Evolutionary conservation across 1,140 invertebrate species (phyloP).

Genomic region (Lepidurus arcticus): DNA sequence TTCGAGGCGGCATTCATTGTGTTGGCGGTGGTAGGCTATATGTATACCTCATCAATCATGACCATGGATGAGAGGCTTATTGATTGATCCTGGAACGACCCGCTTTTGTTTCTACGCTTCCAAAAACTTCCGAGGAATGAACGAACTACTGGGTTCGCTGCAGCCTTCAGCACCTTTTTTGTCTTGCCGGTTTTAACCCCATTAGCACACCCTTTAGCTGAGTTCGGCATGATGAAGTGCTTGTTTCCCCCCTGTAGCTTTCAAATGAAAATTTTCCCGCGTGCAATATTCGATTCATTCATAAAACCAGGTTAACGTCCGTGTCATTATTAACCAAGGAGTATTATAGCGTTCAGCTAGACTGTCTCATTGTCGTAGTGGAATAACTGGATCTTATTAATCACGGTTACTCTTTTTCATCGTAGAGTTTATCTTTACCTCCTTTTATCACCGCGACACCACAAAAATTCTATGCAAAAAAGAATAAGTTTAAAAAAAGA

Average conservation of each 20-base stretch:
- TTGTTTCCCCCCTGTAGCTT: neutral
- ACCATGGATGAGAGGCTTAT: neutral
- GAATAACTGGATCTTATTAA: neutral
- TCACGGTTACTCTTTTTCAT: neutral
- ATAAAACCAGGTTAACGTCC: neutral
- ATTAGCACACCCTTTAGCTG: neutral
- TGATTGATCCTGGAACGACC: slow-evolving; percentile 7
- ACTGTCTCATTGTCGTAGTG: neutral
- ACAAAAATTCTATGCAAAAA: neutral
- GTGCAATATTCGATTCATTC: neutral
- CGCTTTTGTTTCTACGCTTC: slow-evolving; percentile 9
- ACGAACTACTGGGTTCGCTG: neutral
- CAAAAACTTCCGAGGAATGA: slow-evolving; percentile 1
- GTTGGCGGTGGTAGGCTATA: slow-evolving; percentile 3
- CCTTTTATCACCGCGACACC: neutral
- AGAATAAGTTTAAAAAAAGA: neutral
- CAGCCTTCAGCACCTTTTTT: slow-evolving; percentile 2
- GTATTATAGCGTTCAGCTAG: neutral
- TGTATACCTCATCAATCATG: slow-evolving; percentile 1
- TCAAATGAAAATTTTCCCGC: neutral
- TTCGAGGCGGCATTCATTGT: neutral
- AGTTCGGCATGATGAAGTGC: neutral
- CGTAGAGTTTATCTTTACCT: neutral
- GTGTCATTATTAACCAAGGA: neutral
- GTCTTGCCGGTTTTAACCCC: neutral